phyloP scores from a whole-genome alignment of 53 echinoderm and acorn worm species.

The Temnopleurus reevesii region DNA sequence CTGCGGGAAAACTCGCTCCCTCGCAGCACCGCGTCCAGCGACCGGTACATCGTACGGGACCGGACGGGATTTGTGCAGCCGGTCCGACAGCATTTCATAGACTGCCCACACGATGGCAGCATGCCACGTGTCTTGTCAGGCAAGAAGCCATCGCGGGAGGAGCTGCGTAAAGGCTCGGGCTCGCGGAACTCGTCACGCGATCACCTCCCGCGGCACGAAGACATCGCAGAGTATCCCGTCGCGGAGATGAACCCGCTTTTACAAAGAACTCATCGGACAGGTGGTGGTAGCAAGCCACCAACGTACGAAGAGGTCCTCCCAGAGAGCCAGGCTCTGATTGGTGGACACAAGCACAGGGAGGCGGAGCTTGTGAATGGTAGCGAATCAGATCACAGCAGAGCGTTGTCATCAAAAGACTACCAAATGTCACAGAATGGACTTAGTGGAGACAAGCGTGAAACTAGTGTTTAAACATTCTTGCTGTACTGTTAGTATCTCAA shows the following conservation, averaged over 20 bases:
- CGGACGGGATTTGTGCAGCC: constrained; percentile 41
- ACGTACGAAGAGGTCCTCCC: constrained; percentile 26
- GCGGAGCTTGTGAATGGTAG: constrained; percentile 38
- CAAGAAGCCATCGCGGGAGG: constrained; percentile 12
- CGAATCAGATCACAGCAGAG: constrained; percentile 45
- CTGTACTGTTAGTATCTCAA: not conserved
- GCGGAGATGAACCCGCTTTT: constrained; percentile 28
- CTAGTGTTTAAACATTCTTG: constrained; percentile 65
- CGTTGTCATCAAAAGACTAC: constrained; percentile 22
- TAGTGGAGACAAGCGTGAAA: constrained; percentile 67
- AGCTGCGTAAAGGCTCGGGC: constrained; percentile 10
- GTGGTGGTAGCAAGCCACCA: not conserved
- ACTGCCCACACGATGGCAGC: constrained; percentile 54
- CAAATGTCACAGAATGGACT: constrained; percentile 42
- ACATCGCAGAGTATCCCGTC: constrained; percentile 35
- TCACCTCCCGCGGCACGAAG: constrained; percentile 40
- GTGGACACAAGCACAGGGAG: not conserved
- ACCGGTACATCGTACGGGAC: not conserved
- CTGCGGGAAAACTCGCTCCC: constrained; percentile 55
- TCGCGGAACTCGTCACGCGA: constrained; percentile 39
- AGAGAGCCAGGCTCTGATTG: constrained; percentile 50
- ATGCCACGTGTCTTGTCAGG: constrained; percentile 16
- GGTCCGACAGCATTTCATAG: constrained; percentile 35
- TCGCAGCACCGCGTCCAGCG: constrained; percentile 53
- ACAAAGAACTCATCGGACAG: not conserved